Evolutionary conservation across 2,888 invertebrate species (phyloP), one percentile per base, ranked within the genome.

Genomic region (Archaeoteleia sp.): DNA sequence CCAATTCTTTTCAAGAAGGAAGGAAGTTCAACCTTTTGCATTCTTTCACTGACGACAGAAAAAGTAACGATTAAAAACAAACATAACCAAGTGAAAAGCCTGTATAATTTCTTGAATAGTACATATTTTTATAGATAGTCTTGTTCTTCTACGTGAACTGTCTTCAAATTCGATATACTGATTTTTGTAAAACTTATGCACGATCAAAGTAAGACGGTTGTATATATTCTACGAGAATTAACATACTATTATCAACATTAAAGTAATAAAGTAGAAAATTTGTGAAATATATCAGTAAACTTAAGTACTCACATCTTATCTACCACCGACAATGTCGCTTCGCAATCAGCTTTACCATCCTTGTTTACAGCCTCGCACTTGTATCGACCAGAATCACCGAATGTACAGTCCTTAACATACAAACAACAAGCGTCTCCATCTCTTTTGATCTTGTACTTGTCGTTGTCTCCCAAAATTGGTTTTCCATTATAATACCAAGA

Each of bases 1-100:
- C 95, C 95, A 76, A 96, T 93, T 80, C 91, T 92, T 87, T 96
- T 96, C 77, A 96, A 87, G 89, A 96, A 96, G 39, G 91, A 89
- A 2, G 96, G 95, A 0, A 95, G 90, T 83, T 96, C 96, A 30
- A 92, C 90, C 76, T 91, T 92, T 76, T 92, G 90, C 72, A 88
- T 89, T 76, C 90, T 90, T 72, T 91, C 92, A 45, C 94, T 95
- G 78, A 2, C 82, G 81, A 63, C 27, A 67, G 62, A 57, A 27
- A 34, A 9, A 48, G 5, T n/a, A n/a, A n/a, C n/a, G n/a, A n/a
- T n/a, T n/a, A n/a, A n/a, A n/a, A n/a, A n/a, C n/a, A n/a, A n/a
- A n/a, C n/a, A n/a, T n/a, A n/a, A n/a, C n/a, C n/a, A n/a, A n/a
- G n/a, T n/a, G n/a, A n/a, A n/a, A n/a, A n/a, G n/a, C n/a, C n/a